Evolutionary conservation across 2,797 vertebrate genomes (phyloP).

Genomic region (Gila robusta): DNA sequence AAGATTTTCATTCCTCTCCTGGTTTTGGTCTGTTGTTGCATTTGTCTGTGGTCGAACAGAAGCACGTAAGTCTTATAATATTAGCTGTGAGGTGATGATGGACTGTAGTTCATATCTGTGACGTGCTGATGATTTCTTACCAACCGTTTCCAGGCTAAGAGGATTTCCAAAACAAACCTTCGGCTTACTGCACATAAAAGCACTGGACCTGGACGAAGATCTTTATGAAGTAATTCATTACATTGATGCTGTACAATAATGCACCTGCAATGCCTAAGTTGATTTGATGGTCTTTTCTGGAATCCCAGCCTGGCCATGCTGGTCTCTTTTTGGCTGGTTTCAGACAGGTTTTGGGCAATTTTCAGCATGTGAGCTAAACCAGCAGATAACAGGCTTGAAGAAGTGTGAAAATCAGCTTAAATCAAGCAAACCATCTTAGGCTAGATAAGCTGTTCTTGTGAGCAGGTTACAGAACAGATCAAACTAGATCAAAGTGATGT

Average conservation of each 20-base stretch:
- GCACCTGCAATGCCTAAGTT: not conserved
- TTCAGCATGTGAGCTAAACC: not conserved
- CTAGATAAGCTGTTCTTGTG: not conserved
- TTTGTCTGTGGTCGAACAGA: slow-evolving; percentile 66
- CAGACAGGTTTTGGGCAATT: not conserved
- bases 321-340: not conserved
- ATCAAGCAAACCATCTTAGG: not conserved
- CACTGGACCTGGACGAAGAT: slow-evolving; percentile 63
- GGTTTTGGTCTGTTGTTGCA: slow-evolving; percentile 59
- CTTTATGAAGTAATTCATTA: slow-evolving; percentile 66
- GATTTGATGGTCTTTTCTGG: not conserved
- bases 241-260: not conserved
- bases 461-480: not conserved
- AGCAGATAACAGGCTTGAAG: slow-evolving; percentile 2
- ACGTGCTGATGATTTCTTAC: not conserved
- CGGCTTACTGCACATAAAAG: slow-evolving; percentile 70
- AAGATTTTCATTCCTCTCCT: slow-evolving; percentile 64
- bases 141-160: slow-evolving; percentile 59
- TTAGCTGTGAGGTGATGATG: not conserved
- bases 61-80: slow-evolving; percentile 64
- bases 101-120: not conserved
- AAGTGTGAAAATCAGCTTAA: not conserved
- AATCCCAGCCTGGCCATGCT: not conserved
- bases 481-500: not conserved
- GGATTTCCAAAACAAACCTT: slow-evolving; percentile 55